Evolutionary conservation across 2,113 vertebrate genomes (phyloP).

Genomic region (Spermophilus dauricus): DNA sequence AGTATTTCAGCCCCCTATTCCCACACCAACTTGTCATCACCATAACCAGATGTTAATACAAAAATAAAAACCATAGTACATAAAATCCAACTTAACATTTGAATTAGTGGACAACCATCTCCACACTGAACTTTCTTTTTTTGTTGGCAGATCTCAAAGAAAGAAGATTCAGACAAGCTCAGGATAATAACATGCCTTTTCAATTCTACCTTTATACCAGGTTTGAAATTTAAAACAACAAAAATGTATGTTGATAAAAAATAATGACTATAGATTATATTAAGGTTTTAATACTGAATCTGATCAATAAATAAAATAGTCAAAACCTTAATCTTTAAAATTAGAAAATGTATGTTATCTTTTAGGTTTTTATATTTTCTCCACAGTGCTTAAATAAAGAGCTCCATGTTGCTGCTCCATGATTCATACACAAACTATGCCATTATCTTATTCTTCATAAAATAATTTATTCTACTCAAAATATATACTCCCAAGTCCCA

Average conservation of each 20-base stretch:
- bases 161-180: background rate
- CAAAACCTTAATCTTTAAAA: background rate
- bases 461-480: background rate
- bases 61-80: conserved; percentile 43
- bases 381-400: background rate
- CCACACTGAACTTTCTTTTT: background rate
- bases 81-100: conserved; percentile 22
- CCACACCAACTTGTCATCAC: background rate
- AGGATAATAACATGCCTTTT: background rate
- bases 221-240: background rate
- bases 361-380: background rate
- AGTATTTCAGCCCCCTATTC: background rate
- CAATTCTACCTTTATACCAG: background rate
- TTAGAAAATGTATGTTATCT: background rate
- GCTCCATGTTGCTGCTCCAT: background rate
- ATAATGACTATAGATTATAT: background rate
- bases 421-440: background rate
- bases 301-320: background rate
- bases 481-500: background rate
- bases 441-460: background rate
- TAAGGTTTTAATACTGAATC: background rate
- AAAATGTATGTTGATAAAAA: background rate
- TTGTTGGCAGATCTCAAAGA: background rate
- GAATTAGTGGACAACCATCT: background rate
- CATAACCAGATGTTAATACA: conserved; percentile 49